phyloP scores from a whole-genome alignment of 2,797 vertebrate species.

The Fistularia tabacaria region DNA sequence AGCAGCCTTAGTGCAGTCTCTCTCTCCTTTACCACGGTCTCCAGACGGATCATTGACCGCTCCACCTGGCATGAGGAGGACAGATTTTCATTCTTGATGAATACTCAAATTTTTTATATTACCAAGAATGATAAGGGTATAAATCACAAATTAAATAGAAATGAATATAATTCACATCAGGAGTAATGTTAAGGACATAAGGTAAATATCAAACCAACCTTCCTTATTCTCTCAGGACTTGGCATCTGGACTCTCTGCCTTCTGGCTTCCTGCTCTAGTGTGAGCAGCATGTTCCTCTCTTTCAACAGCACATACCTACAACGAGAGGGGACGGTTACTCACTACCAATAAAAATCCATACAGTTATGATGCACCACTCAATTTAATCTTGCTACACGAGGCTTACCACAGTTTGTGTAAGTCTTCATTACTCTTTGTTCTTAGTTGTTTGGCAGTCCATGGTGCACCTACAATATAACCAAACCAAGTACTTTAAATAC shows the following conservation, averaged over 20 bases:
- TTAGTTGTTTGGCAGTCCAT: conserved; percentile 87
- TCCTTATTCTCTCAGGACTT: conserved; percentile 88
- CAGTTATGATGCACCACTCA: neutral
- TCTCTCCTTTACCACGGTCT: conserved; percentile 86
- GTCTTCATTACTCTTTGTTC: conserved; percentile 92
- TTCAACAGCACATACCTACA: conserved; percentile 95
- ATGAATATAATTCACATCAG: no score
- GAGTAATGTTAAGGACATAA: no score
- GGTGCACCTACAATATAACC: conserved; percentile 79
- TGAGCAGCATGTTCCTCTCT: conserved; percentile 94
- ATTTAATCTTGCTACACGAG: neutral
- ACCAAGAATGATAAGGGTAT: neutral
- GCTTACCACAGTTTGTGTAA: conserved; percentile 94
- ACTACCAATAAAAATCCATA: neutral
- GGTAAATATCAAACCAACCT: conserved; percentile 72
- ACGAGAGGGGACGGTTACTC: conserved; percentile 4
- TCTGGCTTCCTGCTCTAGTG: conserved; percentile 87
- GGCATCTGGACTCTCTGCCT: conserved; percentile 85
- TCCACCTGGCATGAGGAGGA: conserved; percentile 73
- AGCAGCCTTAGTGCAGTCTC: conserved; percentile 87
- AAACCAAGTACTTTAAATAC: conserved; percentile 1
- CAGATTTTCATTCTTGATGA: neutral
- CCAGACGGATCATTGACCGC: conserved; percentile 84
- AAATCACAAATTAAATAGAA: no score
- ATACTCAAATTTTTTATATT: neutral